A percentile compares a stretch with the other conserved stretches of the same genome.
These are phyloP conservation scores for Arremon aurantiirostris DNA, from an alignment of 2,797 vertebrate genomes.

Conservation along the genomic window DNA sequence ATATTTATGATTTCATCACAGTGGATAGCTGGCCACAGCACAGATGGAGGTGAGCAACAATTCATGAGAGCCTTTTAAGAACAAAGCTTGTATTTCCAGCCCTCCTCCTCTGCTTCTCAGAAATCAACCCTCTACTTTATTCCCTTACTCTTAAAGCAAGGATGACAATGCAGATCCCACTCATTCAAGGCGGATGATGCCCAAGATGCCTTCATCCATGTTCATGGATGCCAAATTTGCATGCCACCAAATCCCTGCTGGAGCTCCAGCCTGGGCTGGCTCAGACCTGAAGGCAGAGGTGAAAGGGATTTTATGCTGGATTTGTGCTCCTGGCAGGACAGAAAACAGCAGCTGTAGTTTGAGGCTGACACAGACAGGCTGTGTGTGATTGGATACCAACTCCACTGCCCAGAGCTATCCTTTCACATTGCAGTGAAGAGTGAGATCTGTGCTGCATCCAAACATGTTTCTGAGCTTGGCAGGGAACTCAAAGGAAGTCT, in stretches of 20 bases:
- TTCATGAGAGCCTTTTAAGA: neutral
- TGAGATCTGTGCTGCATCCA: neutral
- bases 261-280: neutral
- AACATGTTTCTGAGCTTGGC: neutral
- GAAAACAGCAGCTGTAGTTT: neutral
- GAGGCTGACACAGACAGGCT: neutral
- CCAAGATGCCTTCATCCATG: rapidly evolving
- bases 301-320: neutral
- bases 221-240: neutral
- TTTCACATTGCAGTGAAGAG: neutral
- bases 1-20: neutral
- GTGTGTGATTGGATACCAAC: neutral
- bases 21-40: neutral
- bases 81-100: neutral
- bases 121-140: neutral
- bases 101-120: neutral
- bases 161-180: neutral
- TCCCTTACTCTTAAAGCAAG: neutral
- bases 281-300: neutral
- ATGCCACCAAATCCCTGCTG: neutral
- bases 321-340: neutral
- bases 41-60: neutral
- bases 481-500: neutral
- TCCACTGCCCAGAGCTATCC: neutral
- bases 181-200: neutral